Evolutionary conservation across 2,888 invertebrate species (phyloP), one percentile per base, ranked within the genome.

Genomic region (Agrochola circellaris): DNA sequence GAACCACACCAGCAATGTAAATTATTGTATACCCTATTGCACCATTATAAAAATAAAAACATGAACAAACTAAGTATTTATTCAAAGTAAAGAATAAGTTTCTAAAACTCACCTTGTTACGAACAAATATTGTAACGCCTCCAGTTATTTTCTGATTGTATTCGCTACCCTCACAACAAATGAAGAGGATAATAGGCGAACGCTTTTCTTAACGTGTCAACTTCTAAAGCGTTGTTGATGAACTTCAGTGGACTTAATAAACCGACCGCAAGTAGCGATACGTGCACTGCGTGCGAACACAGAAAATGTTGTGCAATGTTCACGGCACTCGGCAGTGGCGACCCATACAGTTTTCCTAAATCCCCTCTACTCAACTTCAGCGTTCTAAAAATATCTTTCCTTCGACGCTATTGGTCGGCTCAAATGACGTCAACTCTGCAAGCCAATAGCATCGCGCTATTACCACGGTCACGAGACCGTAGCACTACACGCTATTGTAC

Each of bases 261-360:
- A 78, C 67, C 72, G 72, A 82, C 82, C 78, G 72, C 83, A 65
- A 65, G 54, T 42, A 75, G 69, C 68, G 82, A 89, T 80, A 89
- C 95, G 94, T 89, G 93, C 93, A 89, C 93, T 90, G 90, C 83
- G 89, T 77, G 87, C 86, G 92, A 92, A 89, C 89, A 91, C 88
- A 87, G 91, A 94, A 96, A 96, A 92, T 93, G 87, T 96, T 96
- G 96, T 96, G 96, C 95, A 96, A 96, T 92, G 92, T 88, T 91
- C 88, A 89, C 88, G 88, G 82, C 86, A 89, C 88, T 89, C 88
- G 88, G 82, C 86, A 89, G 75, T 83, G 77, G 91, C 80, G 80
- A 83, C 89, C 84, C 87, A 83, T 91, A 92, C 92, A 87, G 91
- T 95, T 95, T 96, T 95, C 95, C 94, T 93, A 91, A 87, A 92